A percentile compares a stretch with the other conserved stretches of the same genome.
These are phyloP conservation scores for Lucilia sericata DNA, from an alignment of 1,140 invertebrate species.

Conservation along the genomic window DNA sequence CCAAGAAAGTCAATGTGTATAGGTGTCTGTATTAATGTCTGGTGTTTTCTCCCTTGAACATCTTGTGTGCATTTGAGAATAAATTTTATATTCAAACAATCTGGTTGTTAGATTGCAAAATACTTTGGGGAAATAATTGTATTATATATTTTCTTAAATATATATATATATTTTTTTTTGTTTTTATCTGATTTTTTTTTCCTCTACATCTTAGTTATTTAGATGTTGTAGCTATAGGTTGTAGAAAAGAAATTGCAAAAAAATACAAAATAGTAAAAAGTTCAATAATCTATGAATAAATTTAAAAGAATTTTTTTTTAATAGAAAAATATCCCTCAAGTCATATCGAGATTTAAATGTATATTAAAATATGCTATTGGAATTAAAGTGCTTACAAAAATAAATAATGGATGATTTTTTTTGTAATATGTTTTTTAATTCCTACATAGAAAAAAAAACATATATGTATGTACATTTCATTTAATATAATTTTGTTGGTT, in stretches of 20 bases:
- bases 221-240: not conserved
- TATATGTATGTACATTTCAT: too few species aligned
- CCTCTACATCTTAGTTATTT: not conserved
- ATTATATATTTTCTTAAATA: not conserved
- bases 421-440: too few species aligned
- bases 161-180: not conserved
- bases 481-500: too few species aligned
- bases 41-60: not conserved
- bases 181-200: not conserved
- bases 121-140: slow-evolving; percentile 11
- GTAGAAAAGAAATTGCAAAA: not conserved
- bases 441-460: too few species aligned
- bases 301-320: too few species aligned
- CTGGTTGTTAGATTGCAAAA: not conserved
- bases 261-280: not conserved
- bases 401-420: too few species aligned
- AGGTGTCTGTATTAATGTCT: too few species aligned
- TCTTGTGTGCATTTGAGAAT: slow-evolving; percentile 13
- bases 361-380: not conserved
- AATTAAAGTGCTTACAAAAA: too few species aligned
- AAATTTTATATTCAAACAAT: slow-evolving; percentile 1
- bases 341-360: slow-evolving; percentile 3
- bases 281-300: not conserved
- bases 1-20: too few species aligned
- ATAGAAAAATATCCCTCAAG: too few species aligned